A percentile compares a stretch with the other conserved stretches of the same genome.
phyloP scores from a whole-genome alignment of 2,888 invertebrate species.

The Dexiosoma caninum region DNA sequence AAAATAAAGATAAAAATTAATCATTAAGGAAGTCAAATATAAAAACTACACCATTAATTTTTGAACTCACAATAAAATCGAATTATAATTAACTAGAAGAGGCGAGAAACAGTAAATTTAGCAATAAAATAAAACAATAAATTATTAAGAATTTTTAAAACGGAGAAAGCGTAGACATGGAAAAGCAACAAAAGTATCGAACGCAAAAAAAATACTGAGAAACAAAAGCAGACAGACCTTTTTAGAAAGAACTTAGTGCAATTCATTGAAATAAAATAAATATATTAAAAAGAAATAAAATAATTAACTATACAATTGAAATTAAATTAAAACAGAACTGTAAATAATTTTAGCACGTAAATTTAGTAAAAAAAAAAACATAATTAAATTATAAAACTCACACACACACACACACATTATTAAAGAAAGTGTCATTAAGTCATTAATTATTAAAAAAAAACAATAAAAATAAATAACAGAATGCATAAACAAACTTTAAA shows the following conservation, averaged over 20 bases:
- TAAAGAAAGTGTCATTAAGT: conserved; percentile 69
- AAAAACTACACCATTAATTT: conserved; percentile 44
- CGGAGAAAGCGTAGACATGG: neutral
- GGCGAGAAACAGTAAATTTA: conserved; percentile 24
- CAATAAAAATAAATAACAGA: conserved; percentile 57
- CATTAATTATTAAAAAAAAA: conserved; percentile 64
- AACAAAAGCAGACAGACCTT: conserved; percentile 70
- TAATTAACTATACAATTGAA: conserved; percentile 38
- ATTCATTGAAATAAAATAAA: conserved; percentile 72
- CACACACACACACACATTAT: conserved; percentile 28
- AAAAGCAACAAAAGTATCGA: conserved; percentile 41
- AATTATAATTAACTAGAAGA: conserved; percentile 11
- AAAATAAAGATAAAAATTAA: neutral
- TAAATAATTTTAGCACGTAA: conserved; percentile 76
- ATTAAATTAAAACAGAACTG: conserved; percentile 66
- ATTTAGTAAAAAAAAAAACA: conserved; percentile 53
- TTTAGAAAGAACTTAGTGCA: conserved; percentile 78
- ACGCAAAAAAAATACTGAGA: neutral
- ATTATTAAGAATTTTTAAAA: conserved; percentile 12
- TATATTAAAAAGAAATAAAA: conserved; percentile 48
- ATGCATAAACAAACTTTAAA: conserved; percentile 51
- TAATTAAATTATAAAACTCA: too few species aligned
- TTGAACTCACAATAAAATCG: conserved; percentile 28
- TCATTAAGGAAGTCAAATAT: conserved; percentile 17
- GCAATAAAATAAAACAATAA: conserved; percentile 42